Percentiles rank a stretch among this genome's conserved stretches.
phyloP scores from a whole-genome alignment of 2,113 vertebrate genomes.

The Heterotis niloticus region DNA sequence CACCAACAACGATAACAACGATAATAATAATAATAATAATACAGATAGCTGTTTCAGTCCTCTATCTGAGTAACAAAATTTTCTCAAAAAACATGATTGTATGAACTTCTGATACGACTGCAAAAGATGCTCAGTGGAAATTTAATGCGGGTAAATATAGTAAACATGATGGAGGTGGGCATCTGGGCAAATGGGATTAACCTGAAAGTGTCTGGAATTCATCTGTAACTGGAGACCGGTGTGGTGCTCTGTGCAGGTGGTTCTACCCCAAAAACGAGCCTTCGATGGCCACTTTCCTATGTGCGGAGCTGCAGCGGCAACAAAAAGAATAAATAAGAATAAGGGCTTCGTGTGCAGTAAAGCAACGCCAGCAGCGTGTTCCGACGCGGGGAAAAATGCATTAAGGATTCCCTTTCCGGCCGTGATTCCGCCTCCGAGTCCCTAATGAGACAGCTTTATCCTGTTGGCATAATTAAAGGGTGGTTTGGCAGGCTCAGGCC shows the following conservation, averaged over 20 bases:
- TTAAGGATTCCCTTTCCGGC: background rate
- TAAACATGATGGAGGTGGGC: background rate
- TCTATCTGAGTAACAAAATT: too few species aligned
- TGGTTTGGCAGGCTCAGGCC: background rate
- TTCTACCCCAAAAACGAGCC: background rate
- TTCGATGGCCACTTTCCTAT: too few species aligned
- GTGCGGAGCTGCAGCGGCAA: too few species aligned
- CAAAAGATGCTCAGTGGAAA: background rate
- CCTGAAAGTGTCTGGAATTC: background rate
- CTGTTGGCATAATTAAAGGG: constrained; percentile 8
- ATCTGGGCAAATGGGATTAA: background rate
- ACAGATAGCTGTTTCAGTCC: too few species aligned
- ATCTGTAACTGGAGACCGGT: background rate
- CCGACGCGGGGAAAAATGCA: constrained; percentile 7
- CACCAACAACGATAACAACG: too few species aligned
- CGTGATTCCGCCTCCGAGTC: background rate
- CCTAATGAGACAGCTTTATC: constrained; percentile 4
- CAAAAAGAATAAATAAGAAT: too few species aligned
- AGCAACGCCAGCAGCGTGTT: background rate
- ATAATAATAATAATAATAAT: too few species aligned
- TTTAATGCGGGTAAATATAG: background rate
- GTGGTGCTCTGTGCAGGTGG: background rate
- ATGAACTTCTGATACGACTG: background rate
- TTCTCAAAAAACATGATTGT: too few species aligned
- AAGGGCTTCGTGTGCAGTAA: background rate